These are phyloP conservation scores for Hapalemur alaotrensis DNA, from an alignment of 2,797 vertebrate species.

Conservation along the genomic window DNA sequence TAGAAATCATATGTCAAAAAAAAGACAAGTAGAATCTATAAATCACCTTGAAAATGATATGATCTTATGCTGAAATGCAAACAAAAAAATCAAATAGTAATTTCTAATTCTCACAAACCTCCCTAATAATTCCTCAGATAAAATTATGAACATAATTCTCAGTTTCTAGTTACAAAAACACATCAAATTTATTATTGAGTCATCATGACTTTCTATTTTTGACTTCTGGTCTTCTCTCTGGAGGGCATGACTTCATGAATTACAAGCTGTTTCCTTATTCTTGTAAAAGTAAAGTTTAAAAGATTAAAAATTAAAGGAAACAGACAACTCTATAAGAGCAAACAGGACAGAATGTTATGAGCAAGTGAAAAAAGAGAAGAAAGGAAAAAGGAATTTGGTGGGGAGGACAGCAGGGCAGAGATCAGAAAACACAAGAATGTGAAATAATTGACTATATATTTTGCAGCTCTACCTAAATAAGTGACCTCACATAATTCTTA, in stretches of 20 bases:
- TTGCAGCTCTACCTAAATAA: not conserved
- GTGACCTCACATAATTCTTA: not conserved
- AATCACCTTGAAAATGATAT: not conserved
- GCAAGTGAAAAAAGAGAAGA: not conserved
- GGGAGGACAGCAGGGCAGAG: not conserved
- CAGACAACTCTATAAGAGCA: not conserved
- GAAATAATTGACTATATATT: not conserved
- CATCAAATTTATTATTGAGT: not conserved
- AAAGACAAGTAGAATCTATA: not conserved
- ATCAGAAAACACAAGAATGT: not conserved
- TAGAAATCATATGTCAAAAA: not conserved
- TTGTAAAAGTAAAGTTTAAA: not conserved
- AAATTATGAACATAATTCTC: not conserved
- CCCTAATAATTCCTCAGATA: not conserved
- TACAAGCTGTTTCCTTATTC: not conserved
- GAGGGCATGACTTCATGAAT: not conserved
- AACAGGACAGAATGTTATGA: not conserved
- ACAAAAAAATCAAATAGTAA: not conserved
- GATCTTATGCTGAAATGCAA: not conserved
- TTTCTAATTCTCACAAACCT: not conserved
- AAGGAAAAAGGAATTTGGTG: not conserved
- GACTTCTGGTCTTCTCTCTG: not conserved
- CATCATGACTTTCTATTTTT: not conserved
- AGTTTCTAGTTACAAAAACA: not conserved
- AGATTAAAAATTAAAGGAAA: not conserved